Base-by-base conservation (phyloP, 2,113 vertebrate genomes). In the Morone saxatilis region DNA sequence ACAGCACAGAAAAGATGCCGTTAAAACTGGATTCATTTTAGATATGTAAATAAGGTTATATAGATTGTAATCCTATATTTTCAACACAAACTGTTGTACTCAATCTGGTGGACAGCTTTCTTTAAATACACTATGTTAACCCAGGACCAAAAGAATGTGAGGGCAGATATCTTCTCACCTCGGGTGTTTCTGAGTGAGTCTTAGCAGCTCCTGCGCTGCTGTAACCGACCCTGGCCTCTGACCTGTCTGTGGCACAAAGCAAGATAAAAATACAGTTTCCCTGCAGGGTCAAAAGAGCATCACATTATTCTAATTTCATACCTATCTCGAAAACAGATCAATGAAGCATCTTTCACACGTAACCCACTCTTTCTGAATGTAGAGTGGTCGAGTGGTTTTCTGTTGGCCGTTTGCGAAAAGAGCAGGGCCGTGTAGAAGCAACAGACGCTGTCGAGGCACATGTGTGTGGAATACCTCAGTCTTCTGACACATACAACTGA, bases 401-500 rank as follows among this genome's bases (percentile, higher is more conserved):
- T 65, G n/a, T 38, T 75, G 13, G 47, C 19, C 22, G 12, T 73
- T 40, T 25, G 54, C 53, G 41, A 38, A 72, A 76, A 41, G 20
- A 43, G 47, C 48, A 43, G 7, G 5, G n/a, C 20, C 61, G n/a
- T 54, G 31, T 22, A 7, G 4, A 38, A 62, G 73, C 50, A 54
- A 12, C 38, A 45, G 74, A 7, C n/a, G 11, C 3, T 17, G 1
- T 48, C 12, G 22, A 75, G 12, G 66, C 20, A 54, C n/a, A 57
- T 51, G 31, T 51, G 45, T 40, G 47, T 61, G 22, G 8, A 61
- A 54, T 25, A 71, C 41, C 61, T 73, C 7, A 7, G 25, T 59
- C 31, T 25, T 65, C 65, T 63, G 40, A 41, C 75, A 7, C 8
- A 76, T 54, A 19, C 51, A 78, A 38, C 40, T 50, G 77, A 76